Evolutionary conservation across 1,140 invertebrate genomes (phyloP), one percentile per base, ranked within the genome.

Genomic region (Drosophila mayri): DNA sequence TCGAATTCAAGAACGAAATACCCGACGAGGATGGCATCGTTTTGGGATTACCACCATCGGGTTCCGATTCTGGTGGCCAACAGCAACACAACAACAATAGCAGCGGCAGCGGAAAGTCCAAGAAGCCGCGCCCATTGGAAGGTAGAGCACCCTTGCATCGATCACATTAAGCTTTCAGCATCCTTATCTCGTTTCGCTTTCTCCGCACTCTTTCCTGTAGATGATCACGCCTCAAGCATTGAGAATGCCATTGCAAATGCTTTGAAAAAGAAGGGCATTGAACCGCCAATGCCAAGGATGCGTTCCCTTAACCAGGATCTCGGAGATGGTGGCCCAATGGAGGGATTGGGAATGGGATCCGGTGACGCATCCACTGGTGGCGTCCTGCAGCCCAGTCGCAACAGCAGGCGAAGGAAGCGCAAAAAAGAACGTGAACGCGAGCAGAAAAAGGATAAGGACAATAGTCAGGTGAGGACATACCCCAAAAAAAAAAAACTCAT

Each of bases 141-240:
- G 85, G 85, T 88, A 84, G 41, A 76, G 20, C 37, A 20, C 28
- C 10, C 32, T 9, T 6, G 18, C 14, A 12, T n/a, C 3, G 5
- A 9, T n/a, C 35, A 22, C 9, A 35, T 43, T 37, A 3, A 38
- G 35, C 20, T 46, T 28, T 14, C 18, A 22, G 3, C 22, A 25
- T 3, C 1, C 10, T 30, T 12, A 18, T 30, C 14, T 59, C 20
- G 16, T 38, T 35, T 25, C 10, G 35, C 18, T 30, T 25, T 30
- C 20, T 22, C 16, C 10, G 7, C 2, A 9, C 16, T 10, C 6
- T 58, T 4, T 12, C 20, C 18, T 18, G 3, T 95, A 81, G 96
- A 96, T 81, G 96, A 97, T 93, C 96, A 96, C 93, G 96, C 96
- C 43, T 95, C 95, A 28, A 95, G 95, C 91, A 95, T 97, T 75